Percentiles rank a stretch among this genome's conserved stretches.
Conservation (phyloP, 2,888 invertebrate genomes). For the Torymus tubicola region DNA sequence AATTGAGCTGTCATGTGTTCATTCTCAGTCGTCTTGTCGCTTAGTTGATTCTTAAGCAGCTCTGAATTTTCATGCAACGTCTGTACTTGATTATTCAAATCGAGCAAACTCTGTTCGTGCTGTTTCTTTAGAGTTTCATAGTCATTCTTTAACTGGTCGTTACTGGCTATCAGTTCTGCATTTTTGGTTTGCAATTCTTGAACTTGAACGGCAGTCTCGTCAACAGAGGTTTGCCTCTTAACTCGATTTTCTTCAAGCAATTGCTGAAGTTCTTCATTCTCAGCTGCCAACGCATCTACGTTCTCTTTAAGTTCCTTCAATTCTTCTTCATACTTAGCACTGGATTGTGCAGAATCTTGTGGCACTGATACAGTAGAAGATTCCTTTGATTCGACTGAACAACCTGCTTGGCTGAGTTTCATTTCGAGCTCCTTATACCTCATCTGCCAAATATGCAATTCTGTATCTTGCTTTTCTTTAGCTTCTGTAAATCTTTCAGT, state of each 20-base stretch:
- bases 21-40: constrained; percentile 62
- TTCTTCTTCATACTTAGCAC: constrained; percentile 66
- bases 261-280: constrained; percentile 81
- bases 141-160: constrained; percentile 65
- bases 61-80: constrained; percentile 64
- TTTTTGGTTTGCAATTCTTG: constrained; percentile 61
- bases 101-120: constrained; percentile 67
- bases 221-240: constrained; percentile 65
- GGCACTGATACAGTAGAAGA: constrained; percentile 3
- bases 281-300: constrained; percentile 80
- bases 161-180: constrained; percentile 58
- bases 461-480: constrained; percentile 89
- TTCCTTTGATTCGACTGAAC: constrained; percentile 26
- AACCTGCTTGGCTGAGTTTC: constrained; percentile 78
- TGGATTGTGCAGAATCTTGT: background rate
- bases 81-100: constrained; percentile 67
- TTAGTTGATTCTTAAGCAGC: constrained; percentile 62
- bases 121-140: constrained; percentile 64
- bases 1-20: constrained; percentile 57
- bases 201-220: constrained; percentile 9
- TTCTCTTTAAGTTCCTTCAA: constrained; percentile 78
- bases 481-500: constrained; percentile 88
- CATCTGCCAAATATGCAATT: constrained; percentile 84
- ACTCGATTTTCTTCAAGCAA: constrained; percentile 78
- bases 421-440: constrained; percentile 84